Conservation (phyloP, 2,797 vertebrate species). For the Cryptoblepharus egeriae region DNA sequence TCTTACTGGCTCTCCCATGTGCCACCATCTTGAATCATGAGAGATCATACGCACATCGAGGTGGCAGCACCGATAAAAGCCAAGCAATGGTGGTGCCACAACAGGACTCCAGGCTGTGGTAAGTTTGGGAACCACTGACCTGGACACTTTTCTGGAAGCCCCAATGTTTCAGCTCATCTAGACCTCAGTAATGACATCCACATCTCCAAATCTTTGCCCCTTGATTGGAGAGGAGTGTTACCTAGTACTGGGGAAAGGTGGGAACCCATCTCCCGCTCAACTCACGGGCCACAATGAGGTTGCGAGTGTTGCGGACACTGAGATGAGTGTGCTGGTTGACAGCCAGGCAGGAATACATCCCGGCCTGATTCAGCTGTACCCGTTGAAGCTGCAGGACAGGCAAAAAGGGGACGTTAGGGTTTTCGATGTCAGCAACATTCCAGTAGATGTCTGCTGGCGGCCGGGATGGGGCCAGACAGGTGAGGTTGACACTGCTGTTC, state of each 20-base stretch:
- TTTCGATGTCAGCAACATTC: slow-evolving; percentile 68
- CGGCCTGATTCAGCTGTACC: slow-evolving; percentile 76
- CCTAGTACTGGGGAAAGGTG: not conserved
- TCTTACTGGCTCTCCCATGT: too few relatives aligned
- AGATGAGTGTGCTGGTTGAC: slow-evolving; percentile 69
- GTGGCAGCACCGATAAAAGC: too few relatives aligned
- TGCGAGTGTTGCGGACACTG: slow-evolving; percentile 58
- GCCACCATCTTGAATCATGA: too few relatives aligned
- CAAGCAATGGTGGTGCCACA: too few relatives aligned
- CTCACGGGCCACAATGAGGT: slow-evolving; percentile 78
- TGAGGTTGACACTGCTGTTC: slow-evolving; percentile 66
- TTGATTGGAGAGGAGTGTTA: too few relatives aligned
- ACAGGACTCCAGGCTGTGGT: too few relatives aligned
- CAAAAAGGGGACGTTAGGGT: slow-evolving; percentile 52
- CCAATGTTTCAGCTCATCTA: too few relatives aligned
- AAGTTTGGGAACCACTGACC: too few relatives aligned
- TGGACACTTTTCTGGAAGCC: too few relatives aligned
- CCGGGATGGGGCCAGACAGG: slow-evolving; percentile 77
- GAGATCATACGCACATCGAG: too few relatives aligned
- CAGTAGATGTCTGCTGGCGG: slow-evolving; percentile 77
- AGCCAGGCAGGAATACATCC: slow-evolving; percentile 80
- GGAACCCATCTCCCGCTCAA: not conserved
- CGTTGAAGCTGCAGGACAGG: slow-evolving; percentile 73
- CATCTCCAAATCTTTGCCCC: too few relatives aligned
- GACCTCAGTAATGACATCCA: too few relatives aligned